Evolutionary conservation across 2,113 vertebrate species (phyloP).

Genomic region (Myrmecobius fasciatus): DNA sequence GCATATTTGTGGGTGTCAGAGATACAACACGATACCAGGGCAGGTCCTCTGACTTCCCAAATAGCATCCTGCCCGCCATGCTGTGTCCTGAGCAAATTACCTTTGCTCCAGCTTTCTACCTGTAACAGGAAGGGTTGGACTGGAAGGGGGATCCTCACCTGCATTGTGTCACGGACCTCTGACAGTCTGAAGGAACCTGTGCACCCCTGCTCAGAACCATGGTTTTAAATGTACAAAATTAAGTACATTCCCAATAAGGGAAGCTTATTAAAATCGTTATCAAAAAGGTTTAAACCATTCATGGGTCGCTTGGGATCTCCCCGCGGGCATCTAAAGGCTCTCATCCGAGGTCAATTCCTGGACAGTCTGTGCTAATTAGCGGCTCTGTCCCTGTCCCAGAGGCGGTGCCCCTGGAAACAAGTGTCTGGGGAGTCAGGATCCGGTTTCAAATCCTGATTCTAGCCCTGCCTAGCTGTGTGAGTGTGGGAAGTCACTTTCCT

Average conservation of each 20-base stretch:
- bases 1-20: neutral
- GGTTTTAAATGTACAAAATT: neutral
- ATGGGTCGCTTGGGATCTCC: neutral
- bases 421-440: neutral
- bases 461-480: neutral
- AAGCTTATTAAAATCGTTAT: neutral
- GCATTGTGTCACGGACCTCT: neutral
- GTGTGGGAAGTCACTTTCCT: neutral
- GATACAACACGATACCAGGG: no score
- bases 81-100: neutral
- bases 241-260: neutral
- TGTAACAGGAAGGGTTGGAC: neutral
- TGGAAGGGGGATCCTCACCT: neutral
- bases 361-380: neutral
- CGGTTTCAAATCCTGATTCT: neutral
- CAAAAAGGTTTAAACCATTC: neutral
- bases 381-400: neutral
- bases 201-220: neutral
- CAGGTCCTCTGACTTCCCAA: neutral
- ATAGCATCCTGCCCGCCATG: neutral
- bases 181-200: neutral
- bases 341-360: neutral
- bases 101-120: neutral
- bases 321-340: neutral
- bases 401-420: neutral